Conservation (phyloP, 2,888 invertebrate genomes). For the Gasteruption jaculator region DNA sequence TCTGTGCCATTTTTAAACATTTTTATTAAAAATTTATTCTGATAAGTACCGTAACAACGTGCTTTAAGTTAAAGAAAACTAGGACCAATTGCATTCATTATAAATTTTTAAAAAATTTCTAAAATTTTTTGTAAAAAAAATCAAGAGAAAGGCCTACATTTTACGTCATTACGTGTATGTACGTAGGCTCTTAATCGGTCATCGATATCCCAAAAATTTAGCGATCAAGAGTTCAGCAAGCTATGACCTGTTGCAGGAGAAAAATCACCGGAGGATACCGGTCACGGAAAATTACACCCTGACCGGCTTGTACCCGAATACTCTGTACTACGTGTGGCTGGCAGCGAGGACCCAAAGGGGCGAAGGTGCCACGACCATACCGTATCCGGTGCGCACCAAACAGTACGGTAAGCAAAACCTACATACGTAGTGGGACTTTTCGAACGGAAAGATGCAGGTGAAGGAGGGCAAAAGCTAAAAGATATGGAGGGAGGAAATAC, state of each 20-base stretch:
- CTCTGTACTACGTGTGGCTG: slow-evolving; percentile 94
- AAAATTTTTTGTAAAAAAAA: no score
- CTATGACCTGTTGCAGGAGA: slow-evolving; percentile 62
- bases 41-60: no score
- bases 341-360: slow-evolving; percentile 91
- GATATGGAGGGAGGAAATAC: slow-evolving; percentile 24
- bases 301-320: slow-evolving; percentile 90
- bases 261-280: slow-evolving; percentile 78
- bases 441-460: no score
- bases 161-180: slow-evolving; percentile 4
- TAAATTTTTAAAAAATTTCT: background rate
- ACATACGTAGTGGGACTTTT: slow-evolving; percentile 11
- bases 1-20: no score
- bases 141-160: background rate
- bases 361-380: slow-evolving; percentile 92
- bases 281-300: slow-evolving; percentile 82
- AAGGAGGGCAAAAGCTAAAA: slow-evolving; percentile 18
- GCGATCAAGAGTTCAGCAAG: no score
- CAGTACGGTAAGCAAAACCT: slow-evolving; percentile 96
- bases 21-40: no score
- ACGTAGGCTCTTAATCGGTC: slow-evolving; percentile 1
- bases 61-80: no score
- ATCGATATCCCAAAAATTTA: background rate
- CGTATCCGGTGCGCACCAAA: slow-evolving; percentile 90
- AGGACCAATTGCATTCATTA: no score